Base-by-base conservation (phyloP, 2,797 vertebrate genomes). In the Heliangelus exortis region DNA sequence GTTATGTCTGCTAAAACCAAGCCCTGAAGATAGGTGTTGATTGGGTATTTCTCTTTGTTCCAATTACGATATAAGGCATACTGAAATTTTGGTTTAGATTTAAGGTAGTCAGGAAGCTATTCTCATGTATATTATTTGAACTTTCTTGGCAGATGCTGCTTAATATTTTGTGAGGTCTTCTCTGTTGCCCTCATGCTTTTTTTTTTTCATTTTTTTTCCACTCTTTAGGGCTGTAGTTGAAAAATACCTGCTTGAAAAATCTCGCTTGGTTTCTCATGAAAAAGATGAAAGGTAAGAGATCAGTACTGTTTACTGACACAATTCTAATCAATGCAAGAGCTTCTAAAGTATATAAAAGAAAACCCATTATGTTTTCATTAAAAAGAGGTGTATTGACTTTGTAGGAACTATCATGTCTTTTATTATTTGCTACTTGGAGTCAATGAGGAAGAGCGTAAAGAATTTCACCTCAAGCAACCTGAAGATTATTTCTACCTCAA, bases 401-500 rank as follows among this genome's bases (percentile, higher is more conserved):
- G 9, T 96, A 99, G 99, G 98, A 99, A 99, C 98, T 99, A 99
- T 92, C 99, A 99, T 5, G 99, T 99, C 66, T 99, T 99, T 97
- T 99, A 99, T 97, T 99, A 99, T 96, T 98, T 99, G 98, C 97
- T 99, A 92, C 98, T 99, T 86, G 99, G 99, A 16, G 99, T 98
- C 82, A 99, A 95, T 10, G 98, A 98, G 77, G 99, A 99, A 55
- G 99, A 99, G 76, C 98, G 98, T 69, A 98, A 98, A 94, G 98
- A 99, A 97, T 99, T 99, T 96, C 99, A 98, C 97, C 98, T 99
- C 96, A 98, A 98, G 96, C 98, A 98, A 93, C 99, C 99, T 61
- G 98, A 99, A 98, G 98, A 99, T 92, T 99, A 99, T 98, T 98
- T 98, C 98, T 99, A 99, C 99, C 99, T 99, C 99, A 99, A 99